Evolutionary conservation across 2,113 vertebrate species (phyloP).

Genomic region (Scytalopus superciliaris): DNA sequence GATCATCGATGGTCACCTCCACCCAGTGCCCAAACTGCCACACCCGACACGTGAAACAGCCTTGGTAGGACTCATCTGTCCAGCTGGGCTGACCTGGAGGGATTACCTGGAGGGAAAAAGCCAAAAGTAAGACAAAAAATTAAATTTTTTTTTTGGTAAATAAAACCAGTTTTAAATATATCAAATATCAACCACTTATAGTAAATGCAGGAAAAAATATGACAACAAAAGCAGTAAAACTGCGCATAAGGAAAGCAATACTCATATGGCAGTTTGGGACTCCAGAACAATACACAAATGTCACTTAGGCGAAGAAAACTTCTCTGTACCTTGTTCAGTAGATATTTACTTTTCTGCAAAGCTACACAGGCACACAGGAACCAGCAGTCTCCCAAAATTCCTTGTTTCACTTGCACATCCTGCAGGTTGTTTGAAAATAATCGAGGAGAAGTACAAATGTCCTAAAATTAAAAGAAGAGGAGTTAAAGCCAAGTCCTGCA

Average conservation of each 20-base stretch:
- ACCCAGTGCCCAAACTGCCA: slow-evolving; percentile 92
- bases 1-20: slow-evolving; percentile 88
- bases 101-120: slow-evolving; percentile 78
- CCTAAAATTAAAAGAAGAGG: slow-evolving; percentile 71
- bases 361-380: slow-evolving; percentile 91
- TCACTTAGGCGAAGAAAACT: neutral
- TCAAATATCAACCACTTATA: neutral
- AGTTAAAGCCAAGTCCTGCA: neutral
- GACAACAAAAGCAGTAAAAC: neutral
- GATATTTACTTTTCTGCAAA: slow-evolving; percentile 83
- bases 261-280: neutral
- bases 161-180: neutral
- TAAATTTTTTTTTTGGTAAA: neutral
- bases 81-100: slow-evolving; percentile 87
- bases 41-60: slow-evolving; percentile 84
- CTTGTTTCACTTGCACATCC: slow-evolving; percentile 88
- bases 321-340: slow-evolving; percentile 84
- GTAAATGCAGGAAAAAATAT: neutral
- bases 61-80: slow-evolving; percentile 81
- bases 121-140: neutral
- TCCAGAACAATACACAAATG: neutral
- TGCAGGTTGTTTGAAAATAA: slow-evolving; percentile 80
- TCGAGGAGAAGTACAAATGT: slow-evolving; percentile 83
- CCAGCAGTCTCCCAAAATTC: slow-evolving; percentile 95
- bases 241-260: neutral